A percentile compares a stretch with the other conserved stretches of the same genome.
phyloP scores from a whole-genome alignment of 35 echinoderm and acorn worm species.

The Stichopus chloronotus region DNA sequence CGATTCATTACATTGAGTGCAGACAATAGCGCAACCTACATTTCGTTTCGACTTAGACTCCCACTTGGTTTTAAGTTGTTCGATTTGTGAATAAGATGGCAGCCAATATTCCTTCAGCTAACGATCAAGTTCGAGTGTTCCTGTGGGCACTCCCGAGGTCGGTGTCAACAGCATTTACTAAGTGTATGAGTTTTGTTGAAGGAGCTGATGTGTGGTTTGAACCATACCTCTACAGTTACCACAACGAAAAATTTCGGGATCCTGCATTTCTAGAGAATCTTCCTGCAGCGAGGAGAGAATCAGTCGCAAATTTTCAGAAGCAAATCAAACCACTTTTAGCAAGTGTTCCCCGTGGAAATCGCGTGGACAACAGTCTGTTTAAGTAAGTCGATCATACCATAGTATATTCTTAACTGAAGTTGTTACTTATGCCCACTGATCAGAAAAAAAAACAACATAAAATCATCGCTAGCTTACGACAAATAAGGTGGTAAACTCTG shows the following conservation, averaged over 20 bases:
- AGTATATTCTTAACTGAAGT: too few species aligned
- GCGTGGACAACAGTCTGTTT: conserved; percentile 14
- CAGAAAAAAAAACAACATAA: too few species aligned
- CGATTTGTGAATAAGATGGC: background rate
- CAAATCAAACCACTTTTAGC: conserved; percentile 16
- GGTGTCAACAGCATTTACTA: conserved; percentile 32
- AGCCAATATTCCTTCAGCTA: background rate
- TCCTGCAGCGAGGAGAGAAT: background rate
- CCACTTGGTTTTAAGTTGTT: too few species aligned
- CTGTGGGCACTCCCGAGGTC: conserved; percentile 53
- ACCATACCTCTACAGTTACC: conserved; percentile 40
- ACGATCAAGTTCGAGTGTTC: conserved; percentile 41
- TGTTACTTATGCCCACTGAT: too few species aligned
- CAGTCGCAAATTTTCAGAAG: background rate
- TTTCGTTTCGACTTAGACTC: too few species aligned
- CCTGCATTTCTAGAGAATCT: background rate
- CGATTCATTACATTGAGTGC: too few species aligned
- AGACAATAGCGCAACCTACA: too few species aligned
- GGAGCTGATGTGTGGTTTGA: conserved; percentile 30
- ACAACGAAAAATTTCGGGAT: conserved; percentile 38
- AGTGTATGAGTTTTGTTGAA: conserved; percentile 54
- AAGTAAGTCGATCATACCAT: background rate
- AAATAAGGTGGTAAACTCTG: too few species aligned
- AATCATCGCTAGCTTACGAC: too few species aligned
- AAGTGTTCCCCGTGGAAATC: background rate